A percentile compares a stretch with the other conserved stretches of the same genome.
Evolutionary conservation across 2,113 vertebrate species (phyloP).

Genomic region (Axis porcinus): DNA sequence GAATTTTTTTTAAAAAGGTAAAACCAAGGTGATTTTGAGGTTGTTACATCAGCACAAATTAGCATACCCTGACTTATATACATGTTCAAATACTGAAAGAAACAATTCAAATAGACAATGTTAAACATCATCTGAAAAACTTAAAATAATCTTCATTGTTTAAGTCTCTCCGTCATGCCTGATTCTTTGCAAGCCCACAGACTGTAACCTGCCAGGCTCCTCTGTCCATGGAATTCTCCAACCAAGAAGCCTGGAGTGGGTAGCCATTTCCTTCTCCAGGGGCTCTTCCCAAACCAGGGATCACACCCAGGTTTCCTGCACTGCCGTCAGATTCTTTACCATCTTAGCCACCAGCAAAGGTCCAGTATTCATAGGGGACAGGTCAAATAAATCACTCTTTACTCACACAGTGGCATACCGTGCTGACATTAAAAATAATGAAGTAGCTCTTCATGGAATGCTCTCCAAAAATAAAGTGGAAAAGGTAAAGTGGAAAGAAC

Average conservation of each 20-base stretch:
- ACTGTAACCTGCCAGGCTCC: background rate
- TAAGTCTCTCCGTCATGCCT: background rate
- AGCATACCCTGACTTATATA: background rate
- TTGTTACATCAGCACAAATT: background rate
- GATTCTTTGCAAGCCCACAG: fast-evolving
- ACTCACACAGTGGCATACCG: background rate
- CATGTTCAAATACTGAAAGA: background rate
- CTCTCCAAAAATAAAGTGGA: background rate
- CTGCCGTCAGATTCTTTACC: background rate
- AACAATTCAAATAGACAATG: background rate
- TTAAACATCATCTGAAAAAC: background rate
- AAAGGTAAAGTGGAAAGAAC: background rate
- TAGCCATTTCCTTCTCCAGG: background rate
- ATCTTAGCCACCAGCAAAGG: background rate
- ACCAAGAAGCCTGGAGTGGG: background rate
- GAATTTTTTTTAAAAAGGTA: background rate
- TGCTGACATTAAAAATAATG: background rate
- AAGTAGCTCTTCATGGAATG: background rate
- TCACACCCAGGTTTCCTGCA: background rate
- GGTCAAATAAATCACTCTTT: background rate
- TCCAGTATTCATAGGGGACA: background rate
- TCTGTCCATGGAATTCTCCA: background rate
- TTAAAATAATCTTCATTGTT: background rate
- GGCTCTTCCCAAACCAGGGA: background rate
- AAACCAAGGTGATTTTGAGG: background rate